Percentiles rank a stretch among this genome's conserved stretches.
These are phyloP conservation scores for Pocillopora meandrina DNA, from an alignment of 92 coral and sea anemone species.

Conservation along the genomic window DNA sequence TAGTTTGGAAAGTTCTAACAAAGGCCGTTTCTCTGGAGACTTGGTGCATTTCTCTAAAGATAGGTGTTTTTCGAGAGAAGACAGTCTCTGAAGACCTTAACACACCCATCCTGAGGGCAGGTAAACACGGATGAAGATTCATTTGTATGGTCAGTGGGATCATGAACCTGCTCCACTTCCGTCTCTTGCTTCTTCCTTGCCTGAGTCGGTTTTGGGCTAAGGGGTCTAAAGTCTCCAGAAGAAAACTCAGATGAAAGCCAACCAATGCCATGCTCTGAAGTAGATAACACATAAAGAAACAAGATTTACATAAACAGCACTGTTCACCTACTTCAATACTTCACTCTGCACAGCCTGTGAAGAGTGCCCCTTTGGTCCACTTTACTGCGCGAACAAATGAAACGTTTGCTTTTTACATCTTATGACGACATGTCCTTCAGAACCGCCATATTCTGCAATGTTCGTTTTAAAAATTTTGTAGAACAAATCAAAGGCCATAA, in stretches of 20 bases:
- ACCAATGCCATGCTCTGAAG: no score
- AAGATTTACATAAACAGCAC: slow-evolving; percentile 25
- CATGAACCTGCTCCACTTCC: not conserved
- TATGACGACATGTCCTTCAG: no score
- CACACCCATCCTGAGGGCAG: slow-evolving; percentile 49
- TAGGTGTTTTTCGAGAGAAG: slow-evolving; percentile 60
- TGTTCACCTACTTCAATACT: no score
- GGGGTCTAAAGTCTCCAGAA: slow-evolving; percentile 27
- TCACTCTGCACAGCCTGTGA: no score
- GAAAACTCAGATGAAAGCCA: no score
- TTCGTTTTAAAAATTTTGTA: no score
- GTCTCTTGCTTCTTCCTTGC: slow-evolving; percentile 35
- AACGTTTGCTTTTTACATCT: no score
- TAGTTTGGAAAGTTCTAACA: slow-evolving; percentile 59
- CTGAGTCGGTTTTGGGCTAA: not conserved
- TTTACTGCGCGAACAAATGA: no score
- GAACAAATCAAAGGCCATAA: no score
- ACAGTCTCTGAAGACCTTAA: slow-evolving; percentile 49
- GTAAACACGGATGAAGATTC: slow-evolving; percentile 31
- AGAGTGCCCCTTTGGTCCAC: no score
- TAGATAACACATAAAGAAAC: slow-evolving; percentile 31
- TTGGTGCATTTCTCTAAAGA: slow-evolving; percentile 56
- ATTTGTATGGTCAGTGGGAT: not conserved
- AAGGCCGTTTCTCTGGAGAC: slow-evolving; percentile 48
- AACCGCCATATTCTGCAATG: no score